These are phyloP conservation scores for Lagopus muta DNA, from an alignment of 2,113 vertebrate species.

Conservation along the genomic window DNA sequence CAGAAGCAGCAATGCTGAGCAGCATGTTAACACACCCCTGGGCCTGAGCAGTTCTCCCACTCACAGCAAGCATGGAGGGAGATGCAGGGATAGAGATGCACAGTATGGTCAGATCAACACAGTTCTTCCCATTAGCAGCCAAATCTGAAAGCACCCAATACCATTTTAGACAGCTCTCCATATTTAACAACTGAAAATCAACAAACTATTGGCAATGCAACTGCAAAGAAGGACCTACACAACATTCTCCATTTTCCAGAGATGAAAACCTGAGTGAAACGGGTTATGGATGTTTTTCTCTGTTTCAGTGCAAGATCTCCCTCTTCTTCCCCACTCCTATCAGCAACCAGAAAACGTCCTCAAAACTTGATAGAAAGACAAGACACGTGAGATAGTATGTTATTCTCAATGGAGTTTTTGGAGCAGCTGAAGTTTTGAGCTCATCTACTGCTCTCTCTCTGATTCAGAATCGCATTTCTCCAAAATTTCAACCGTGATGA, in stretches of 20 bases:
- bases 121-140: not conserved
- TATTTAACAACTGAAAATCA: not conserved
- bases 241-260: not conserved
- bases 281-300: not conserved
- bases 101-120: not conserved
- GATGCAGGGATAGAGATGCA: fast-evolving
- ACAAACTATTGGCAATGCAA: not conserved
- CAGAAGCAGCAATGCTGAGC: not conserved
- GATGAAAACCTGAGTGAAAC: fast-evolving
- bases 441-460: slow-evolving; percentile 63
- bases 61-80: not conserved
- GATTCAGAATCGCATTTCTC: slow-evolving; percentile 79
- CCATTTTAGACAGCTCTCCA: not conserved
- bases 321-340: not conserved
- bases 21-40: not conserved
- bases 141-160: not conserved
- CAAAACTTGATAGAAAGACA: not conserved
- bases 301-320: not conserved
- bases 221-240: not conserved
- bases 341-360: not conserved
- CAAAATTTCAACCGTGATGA: slow-evolving; percentile 77
- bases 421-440: slow-evolving; percentile 72
- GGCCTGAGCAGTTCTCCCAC: fast-evolving
- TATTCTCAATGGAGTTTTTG: slow-evolving; percentile 70
- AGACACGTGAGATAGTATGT: not conserved